Conservation (phyloP, 2,888 invertebrate genomes). For the Drosophila austrosaltans region DNA sequence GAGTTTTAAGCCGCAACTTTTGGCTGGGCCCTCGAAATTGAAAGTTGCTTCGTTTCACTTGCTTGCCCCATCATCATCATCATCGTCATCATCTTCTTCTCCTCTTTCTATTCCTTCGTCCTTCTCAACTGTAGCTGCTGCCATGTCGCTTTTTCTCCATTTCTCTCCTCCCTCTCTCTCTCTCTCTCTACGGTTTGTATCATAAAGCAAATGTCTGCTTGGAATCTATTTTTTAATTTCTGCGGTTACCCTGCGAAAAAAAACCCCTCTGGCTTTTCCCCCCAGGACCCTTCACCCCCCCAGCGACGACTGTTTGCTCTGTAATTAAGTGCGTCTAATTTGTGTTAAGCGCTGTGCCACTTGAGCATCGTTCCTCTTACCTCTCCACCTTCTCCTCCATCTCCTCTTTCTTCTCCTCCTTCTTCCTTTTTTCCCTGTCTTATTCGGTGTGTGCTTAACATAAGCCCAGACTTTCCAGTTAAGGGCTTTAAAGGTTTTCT, state of each 20-base stretch:
- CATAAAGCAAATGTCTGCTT: conserved; percentile 33
- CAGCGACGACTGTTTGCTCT: conserved; percentile 65
- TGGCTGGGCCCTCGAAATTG: conserved; percentile 50
- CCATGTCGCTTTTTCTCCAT: no score
- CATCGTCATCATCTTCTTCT: no score
- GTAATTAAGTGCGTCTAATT: conserved; percentile 79
- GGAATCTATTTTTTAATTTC: conserved; percentile 36
- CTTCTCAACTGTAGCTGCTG: no score
- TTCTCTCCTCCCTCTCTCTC: no score
- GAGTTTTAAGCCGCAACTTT: conserved; percentile 73
- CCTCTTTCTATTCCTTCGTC: conserved; percentile 6
- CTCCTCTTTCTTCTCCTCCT: conserved; percentile 35
- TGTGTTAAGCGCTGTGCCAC: conserved; percentile 74
- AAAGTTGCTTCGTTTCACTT: conserved; percentile 37
- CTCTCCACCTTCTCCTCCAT: conserved; percentile 3
- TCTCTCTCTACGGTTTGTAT: background rate
- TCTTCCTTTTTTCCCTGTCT: conserved; percentile 32
- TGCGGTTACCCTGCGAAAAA: conserved; percentile 16
- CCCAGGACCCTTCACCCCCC: conserved; percentile 44
- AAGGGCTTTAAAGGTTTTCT: conserved; percentile 29
- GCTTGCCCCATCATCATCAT: background rate
- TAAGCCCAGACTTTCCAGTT: conserved; percentile 45
- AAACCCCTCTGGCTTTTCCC: conserved; percentile 53
- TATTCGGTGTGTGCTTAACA: conserved; percentile 33
- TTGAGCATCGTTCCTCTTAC: conserved; percentile 55